A percentile compares a stretch with the other conserved stretches of the same genome.
phyloP scores from a whole-genome alignment of 2,888 invertebrate species.

The Drosophila flavopinicola region DNA sequence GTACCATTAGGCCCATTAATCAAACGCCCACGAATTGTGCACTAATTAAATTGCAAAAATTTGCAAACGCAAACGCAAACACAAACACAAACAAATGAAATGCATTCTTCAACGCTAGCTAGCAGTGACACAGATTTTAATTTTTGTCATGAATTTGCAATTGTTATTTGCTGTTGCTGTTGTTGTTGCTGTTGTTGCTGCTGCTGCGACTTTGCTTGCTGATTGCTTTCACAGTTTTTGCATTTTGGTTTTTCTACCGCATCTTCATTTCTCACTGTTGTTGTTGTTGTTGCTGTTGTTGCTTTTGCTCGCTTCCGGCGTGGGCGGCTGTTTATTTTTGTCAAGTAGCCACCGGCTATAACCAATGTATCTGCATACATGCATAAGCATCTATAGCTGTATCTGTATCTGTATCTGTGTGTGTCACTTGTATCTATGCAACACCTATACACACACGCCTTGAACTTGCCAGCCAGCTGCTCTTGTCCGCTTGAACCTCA shows the following conservation, averaged over 20 bases:
- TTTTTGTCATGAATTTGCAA: slow-evolving; percentile 24
- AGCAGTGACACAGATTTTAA: slow-evolving; percentile 70
- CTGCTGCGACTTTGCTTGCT: slow-evolving; percentile 25
- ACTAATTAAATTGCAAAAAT: slow-evolving; percentile 44
- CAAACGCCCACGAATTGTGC: slow-evolving; percentile 56
- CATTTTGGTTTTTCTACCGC: neutral
- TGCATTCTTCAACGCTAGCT: slow-evolving; percentile 47
- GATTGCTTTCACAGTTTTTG: slow-evolving; percentile 26
- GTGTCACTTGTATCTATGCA: slow-evolving; percentile 15
- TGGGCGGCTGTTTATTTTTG: slow-evolving; percentile 61
- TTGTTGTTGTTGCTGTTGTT: slow-evolving; percentile 17
- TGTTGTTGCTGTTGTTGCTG: slow-evolving; percentile 11
- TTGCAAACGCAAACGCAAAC: too few species aligned
- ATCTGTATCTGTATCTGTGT: neutral
- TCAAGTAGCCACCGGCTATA: slow-evolving; percentile 23
- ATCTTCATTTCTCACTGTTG: slow-evolving; percentile 17
- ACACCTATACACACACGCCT: slow-evolving; percentile 43
- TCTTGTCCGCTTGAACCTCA: slow-evolving; percentile 12
- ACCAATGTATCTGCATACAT: slow-evolving; percentile 17
- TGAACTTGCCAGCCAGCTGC: slow-evolving; percentile 59
- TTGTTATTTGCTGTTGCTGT: slow-evolving; percentile 11
- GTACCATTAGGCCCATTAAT: slow-evolving; percentile 52
- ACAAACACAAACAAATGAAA: slow-evolving; percentile 40
- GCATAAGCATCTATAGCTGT: too few species aligned
- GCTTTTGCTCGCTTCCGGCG: slow-evolving; percentile 56